These are phyloP conservation scores for Drosophila arizonae DNA, from an alignment of 1,140 invertebrate genomes.

Conservation along the genomic window DNA sequence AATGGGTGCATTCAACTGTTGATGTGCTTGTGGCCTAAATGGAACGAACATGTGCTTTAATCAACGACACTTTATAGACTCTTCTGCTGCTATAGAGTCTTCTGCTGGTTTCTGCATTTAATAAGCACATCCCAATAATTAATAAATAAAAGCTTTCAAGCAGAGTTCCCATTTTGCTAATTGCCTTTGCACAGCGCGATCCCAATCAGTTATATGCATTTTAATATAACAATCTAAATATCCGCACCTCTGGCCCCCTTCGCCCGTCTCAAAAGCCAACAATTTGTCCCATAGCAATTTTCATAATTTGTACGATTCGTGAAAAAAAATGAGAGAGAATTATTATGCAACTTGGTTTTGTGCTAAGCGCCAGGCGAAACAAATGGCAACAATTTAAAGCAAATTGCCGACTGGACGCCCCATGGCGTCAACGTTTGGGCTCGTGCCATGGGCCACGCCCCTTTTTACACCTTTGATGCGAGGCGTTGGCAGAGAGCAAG, in stretches of 20 bases:
- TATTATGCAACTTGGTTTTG: conserved; percentile 57
- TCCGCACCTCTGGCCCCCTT: conserved; percentile 9
- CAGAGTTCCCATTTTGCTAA: background rate
- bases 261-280: background rate
- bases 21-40: conserved; percentile 18
- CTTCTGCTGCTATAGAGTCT: background rate
- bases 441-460: conserved; percentile 57
- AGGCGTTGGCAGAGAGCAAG: conserved; percentile 48
- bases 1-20: conserved; percentile 73
- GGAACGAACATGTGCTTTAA: conserved; percentile 1
- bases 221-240: conserved; percentile 14
- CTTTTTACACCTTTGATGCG: conserved; percentile 65
- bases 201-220: conserved; percentile 12
- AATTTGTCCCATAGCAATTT: conserved; percentile 53
- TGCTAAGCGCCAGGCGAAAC: conserved; percentile 61
- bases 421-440: conserved; percentile 52
- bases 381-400: conserved; percentile 78
- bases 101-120: too few relatives aligned
- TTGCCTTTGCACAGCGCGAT: background rate
- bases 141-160: too few relatives aligned
- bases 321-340: conserved; percentile 41
- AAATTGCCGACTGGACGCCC: conserved; percentile 70
- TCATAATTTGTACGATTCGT: conserved; percentile 67
- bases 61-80: background rate
- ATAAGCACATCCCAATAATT: too few relatives aligned